These are phyloP conservation scores for Garrulus glandarius DNA, from an alignment of 2,797 vertebrate species.

Conservation along the genomic window DNA sequence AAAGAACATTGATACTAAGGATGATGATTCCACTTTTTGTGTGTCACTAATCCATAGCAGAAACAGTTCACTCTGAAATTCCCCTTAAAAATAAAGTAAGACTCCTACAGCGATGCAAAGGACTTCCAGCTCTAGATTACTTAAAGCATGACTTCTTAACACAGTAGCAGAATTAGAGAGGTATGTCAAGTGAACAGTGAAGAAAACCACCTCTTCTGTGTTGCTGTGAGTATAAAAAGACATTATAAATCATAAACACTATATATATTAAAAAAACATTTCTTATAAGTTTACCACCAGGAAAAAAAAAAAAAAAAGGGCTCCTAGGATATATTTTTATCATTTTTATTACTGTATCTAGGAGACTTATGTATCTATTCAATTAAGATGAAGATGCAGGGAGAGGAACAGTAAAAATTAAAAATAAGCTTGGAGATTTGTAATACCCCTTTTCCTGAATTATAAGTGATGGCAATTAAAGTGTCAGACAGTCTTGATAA, in stretches of 20 bases:
- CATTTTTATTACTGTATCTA: background rate
- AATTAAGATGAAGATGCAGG: background rate
- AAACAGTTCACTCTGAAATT: slow-evolving; percentile 2
- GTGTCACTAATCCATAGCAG: background rate
- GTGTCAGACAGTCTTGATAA: slow-evolving; percentile 4
- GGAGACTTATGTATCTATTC: background rate
- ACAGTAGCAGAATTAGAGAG: background rate
- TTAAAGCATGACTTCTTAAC: background rate
- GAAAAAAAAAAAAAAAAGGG: background rate
- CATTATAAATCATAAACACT: background rate
- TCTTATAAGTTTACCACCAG: background rate
- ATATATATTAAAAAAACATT: background rate
- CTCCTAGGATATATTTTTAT: background rate
- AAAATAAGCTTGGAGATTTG: slow-evolving; percentile 38
- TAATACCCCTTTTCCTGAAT: background rate
- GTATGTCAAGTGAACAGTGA: rapidly evolving
- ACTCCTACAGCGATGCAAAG: background rate
- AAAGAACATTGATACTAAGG: background rate
- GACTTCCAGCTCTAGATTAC: background rate
- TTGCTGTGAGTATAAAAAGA: background rate
- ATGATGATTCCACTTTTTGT: background rate
- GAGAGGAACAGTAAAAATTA: background rate
- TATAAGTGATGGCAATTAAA: background rate
- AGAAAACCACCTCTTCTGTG: background rate
- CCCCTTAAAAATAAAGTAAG: background rate